Evolutionary conservation across 2,888 invertebrate species (phyloP).

Genomic region (Cremastinae sp.): DNA sequence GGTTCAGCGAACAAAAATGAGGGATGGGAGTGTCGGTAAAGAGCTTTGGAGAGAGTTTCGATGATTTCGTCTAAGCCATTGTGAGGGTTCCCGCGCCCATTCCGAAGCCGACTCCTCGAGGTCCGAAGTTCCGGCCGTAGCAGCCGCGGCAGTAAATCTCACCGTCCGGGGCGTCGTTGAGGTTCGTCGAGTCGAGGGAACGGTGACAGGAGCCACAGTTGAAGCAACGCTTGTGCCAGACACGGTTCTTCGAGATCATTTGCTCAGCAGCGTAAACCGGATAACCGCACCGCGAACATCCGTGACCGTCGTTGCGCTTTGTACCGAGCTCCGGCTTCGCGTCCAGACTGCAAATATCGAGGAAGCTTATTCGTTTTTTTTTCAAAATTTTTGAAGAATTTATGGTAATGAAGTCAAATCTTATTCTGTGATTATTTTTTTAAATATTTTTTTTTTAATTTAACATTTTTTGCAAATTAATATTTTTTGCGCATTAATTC

Average conservation of each 20-base stretch:
- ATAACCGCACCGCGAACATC: conserved; percentile 93
- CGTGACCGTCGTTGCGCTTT: conserved; percentile 88
- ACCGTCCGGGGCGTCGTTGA: conserved; percentile 95
- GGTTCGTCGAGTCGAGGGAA: conserved; percentile 93
- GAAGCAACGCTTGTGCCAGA: conserved; percentile 97
- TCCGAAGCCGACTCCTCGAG: conserved; percentile 94
- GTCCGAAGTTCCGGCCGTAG: conserved; percentile 93
- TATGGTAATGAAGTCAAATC: too few species aligned
- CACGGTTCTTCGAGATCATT: conserved; percentile 95
- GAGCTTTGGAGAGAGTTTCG: conserved; percentile 34
- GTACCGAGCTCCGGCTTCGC: conserved; percentile 87
- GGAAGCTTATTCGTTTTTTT: too few species aligned
- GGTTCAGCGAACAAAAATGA: conserved; percentile 33
- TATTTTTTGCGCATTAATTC: too few species aligned
- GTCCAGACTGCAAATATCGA: conserved; percentile 86
- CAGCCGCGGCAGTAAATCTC: conserved; percentile 96
- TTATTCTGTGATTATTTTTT: too few species aligned
- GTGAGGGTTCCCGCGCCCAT: conserved; percentile 94
- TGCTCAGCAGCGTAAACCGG: conserved; percentile 98
- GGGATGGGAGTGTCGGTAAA: conserved; percentile 5
- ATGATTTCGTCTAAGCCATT: conserved; percentile 85
- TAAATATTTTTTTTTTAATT: too few species aligned
- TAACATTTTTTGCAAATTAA: too few species aligned
- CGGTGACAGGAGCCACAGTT: conserved; percentile 93
- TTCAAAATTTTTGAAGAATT: too few species aligned